Evolutionary conservation across 1,140 invertebrate species (phyloP).

Genomic region (Drosophila pachea): DNA sequence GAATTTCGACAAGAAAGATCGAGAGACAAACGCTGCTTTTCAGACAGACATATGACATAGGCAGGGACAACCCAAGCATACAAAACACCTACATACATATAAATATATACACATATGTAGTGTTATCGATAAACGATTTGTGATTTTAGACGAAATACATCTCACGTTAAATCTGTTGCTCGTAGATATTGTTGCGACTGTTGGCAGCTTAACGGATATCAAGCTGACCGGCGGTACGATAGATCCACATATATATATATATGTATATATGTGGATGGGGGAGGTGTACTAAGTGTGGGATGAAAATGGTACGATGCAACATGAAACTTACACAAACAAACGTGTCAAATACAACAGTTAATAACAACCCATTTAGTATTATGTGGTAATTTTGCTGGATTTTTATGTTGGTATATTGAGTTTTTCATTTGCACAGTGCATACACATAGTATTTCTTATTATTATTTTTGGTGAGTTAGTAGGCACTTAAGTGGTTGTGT

Average conservation of each 20-base stretch:
- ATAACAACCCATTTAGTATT: conserved; percentile 31
- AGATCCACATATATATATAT: too few species aligned
- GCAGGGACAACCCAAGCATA: conserved; percentile 29
- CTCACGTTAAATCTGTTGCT: too few species aligned
- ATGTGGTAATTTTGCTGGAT: conserved; percentile 15
- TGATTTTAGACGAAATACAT: too few species aligned
- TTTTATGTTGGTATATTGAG: conserved; percentile 25
- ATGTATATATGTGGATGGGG: conserved; percentile 10
- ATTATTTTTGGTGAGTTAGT: conserved; percentile 8
- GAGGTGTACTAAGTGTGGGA: background rate
- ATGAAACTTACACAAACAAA: conserved; percentile 42
- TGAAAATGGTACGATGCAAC: conserved; percentile 1
- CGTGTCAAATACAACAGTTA: conserved; percentile 56
- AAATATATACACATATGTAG: conserved; percentile 25
- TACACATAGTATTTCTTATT: conserved; percentile 35
- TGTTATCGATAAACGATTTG: background rate
- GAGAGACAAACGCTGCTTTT: background rate
- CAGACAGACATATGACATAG: conserved; percentile 15
- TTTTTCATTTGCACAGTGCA: conserved; percentile 64
- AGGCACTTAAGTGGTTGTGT: conserved; percentile 7
- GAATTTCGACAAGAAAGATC: background rate
- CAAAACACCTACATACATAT: conserved; percentile 21
- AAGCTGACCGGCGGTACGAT: too few species aligned
- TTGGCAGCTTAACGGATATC: too few species aligned
- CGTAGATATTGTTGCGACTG: too few species aligned